phyloP scores from a whole-genome alignment of 2,113 vertebrate genomes.

The Ictidomys tridecemlineatus region DNA sequence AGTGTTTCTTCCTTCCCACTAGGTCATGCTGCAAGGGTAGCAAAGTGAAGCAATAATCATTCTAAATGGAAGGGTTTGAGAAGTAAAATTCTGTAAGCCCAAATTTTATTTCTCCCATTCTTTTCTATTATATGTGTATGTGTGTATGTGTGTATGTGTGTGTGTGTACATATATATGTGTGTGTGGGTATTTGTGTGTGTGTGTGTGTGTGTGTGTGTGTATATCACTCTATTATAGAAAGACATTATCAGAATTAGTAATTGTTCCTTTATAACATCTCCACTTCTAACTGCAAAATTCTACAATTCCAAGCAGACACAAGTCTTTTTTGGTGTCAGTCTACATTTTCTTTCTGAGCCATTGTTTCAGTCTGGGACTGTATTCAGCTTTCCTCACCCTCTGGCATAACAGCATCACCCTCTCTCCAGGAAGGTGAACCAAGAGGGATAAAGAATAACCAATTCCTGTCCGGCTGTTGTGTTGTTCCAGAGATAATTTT shows the following conservation, averaged over 20 bases:
- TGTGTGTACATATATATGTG: no score
- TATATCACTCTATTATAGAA: neutral
- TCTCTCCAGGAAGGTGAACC: neutral
- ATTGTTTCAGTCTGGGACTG: neutral
- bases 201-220: no score
- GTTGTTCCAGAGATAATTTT: neutral
- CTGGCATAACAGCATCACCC: neutral
- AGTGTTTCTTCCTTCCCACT: neutral
- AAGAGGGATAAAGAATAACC: neutral
- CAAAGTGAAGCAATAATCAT: neutral
- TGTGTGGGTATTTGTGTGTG: no score
- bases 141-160: no score
- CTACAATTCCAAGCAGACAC: neutral
- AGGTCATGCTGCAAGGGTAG: no score
- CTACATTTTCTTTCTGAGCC: neutral
- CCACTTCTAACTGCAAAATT: neutral
- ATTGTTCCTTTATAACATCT: neutral
- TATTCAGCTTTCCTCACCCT: neutral
- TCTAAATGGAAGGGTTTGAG: neutral
- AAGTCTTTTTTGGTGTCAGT: neutral
- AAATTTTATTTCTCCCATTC: neutral
- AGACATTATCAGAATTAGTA: neutral
- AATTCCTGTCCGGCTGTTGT: neutral
- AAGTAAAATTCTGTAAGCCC: neutral
- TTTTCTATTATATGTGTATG: neutral